Evolutionary conservation across 1,140 invertebrate species (phyloP).

Genomic region (Drosophila ananassae): DNA sequence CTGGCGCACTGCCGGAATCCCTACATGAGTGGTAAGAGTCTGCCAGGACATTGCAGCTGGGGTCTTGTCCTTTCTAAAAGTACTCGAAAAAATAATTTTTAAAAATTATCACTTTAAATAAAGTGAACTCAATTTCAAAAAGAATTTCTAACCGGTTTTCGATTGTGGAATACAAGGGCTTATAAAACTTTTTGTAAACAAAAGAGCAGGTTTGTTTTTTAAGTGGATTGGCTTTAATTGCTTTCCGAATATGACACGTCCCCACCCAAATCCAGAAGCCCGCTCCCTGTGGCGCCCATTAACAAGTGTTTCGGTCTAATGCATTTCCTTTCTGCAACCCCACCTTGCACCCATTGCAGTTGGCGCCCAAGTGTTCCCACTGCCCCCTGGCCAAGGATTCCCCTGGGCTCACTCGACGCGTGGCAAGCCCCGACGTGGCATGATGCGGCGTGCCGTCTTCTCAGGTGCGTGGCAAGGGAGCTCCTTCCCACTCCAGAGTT

Average conservation of each 20-base stretch:
- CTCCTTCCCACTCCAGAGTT: no score
- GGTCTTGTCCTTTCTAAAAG: background rate
- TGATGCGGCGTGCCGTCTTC: slow-evolving; percentile 96
- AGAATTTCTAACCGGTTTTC: no score
- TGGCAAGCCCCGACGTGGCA: slow-evolving; percentile 94
- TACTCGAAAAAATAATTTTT: background rate
- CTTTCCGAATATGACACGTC: slow-evolving; percentile 24
- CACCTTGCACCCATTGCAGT: slow-evolving; percentile 61
- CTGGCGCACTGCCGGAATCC: slow-evolving; percentile 85
- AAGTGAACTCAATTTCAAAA: no score
- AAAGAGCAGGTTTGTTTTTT: background rate
- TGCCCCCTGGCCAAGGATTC: slow-evolving; percentile 87
- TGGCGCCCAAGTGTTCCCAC: slow-evolving; percentile 87
- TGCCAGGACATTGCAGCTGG: background rate
- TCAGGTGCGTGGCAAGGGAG: slow-evolving; percentile 72
- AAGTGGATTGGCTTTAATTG: slow-evolving; percentile 40
- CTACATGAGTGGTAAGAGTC: slow-evolving; percentile 85
- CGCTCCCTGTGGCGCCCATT: slow-evolving; percentile 52
- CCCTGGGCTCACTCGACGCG: slow-evolving; percentile 91
- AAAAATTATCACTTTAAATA: background rate
- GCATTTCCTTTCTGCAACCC: slow-evolving; percentile 41
- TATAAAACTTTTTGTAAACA: no score
- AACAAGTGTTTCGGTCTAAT: slow-evolving; percentile 73
- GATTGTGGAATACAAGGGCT: no score
- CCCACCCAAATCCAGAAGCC: slow-evolving; percentile 17